Evolutionary conservation across 2,113 vertebrate species (phyloP).

Genomic region (Melospiza melodia): DNA sequence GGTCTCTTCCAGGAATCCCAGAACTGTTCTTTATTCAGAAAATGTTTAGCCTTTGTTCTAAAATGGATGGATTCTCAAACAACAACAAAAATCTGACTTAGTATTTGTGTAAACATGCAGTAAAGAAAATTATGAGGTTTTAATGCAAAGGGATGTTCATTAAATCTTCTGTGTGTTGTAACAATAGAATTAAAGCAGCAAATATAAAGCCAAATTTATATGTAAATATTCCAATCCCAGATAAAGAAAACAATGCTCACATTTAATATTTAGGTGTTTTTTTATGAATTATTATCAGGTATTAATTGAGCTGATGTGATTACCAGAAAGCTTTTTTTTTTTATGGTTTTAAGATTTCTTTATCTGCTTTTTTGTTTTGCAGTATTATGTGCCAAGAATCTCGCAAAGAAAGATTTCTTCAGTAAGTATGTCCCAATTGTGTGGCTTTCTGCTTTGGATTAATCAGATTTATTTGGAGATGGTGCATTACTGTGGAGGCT

Average conservation of each 20-base stretch:
- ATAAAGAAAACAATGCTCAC: not conserved
- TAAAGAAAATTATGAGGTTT: not conserved
- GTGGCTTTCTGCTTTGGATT: not conserved
- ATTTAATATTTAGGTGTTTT: not conserved
- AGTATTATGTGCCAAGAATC: constrained; percentile 99
- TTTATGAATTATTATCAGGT: not conserved
- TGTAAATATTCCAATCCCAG: not conserved
- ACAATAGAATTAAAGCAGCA: not conserved
- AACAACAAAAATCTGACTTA: not conserved
- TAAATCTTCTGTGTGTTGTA: not conserved
- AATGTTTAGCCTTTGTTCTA: not conserved
- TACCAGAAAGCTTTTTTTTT: not conserved
- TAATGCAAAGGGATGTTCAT: not conserved
- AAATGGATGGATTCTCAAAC: not conserved
- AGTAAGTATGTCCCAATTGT: constrained; percentile 81
- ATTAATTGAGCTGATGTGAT: not conserved
- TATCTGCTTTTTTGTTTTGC: constrained; percentile 71
- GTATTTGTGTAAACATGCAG: not conserved
- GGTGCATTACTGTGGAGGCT: not conserved
- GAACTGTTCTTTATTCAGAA: not conserved
- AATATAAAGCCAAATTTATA: not conserved
- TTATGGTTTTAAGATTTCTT: not conserved
- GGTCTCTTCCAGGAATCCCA: not conserved
- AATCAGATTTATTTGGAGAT: not conserved
- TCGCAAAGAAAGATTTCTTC: constrained; percentile 99